Base-by-base conservation (phyloP, 2,797 vertebrate genomes). In the Channa striata region DNA sequence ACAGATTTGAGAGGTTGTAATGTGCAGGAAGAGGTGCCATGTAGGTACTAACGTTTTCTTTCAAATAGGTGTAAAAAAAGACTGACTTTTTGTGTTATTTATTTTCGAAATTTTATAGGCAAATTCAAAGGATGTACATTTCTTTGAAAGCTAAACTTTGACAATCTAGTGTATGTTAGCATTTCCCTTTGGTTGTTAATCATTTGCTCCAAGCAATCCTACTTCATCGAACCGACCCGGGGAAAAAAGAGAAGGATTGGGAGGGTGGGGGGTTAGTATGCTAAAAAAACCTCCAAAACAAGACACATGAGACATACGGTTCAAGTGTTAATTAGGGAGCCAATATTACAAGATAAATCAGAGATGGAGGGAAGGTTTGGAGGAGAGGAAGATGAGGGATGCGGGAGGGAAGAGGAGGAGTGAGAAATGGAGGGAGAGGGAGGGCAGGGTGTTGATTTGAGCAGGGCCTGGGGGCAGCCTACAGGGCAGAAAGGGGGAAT, bases 281-380 rank as follows among this genome's bases (percentile, higher is more conserved):
- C 86, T 85, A 87, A 90, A 90, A 30, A 90, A 83, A 75, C 78
- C 66, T 69, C 84, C 85, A 86, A 89, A 92, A 92, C 90, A 91
- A 87, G 85, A 82, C 90, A 89, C 89, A 84, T 74, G 89, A 93
- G 89, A 90, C 89, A 76, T 73, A 59, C 50, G 53, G 84, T 77
- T 84, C 84, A 77, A 74, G 64, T 86, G 88, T 92, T 93, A 93
- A 93, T 94, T 92, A 93, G 92, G 81, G 83, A 87, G 83, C 83
- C 82, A 70, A 92, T 91, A 93, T 92, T 92, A 91, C 87, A 86
- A 89, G 88, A 92, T 92, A 91, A 91, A 93, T 93, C 92, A 91
- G 83, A 86, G 83, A 84, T 87, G 77, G 84, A 85, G 82, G 78
- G 85, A 82, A 74, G 81, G 79, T 82, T 83, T 61, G 84, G 74